phyloP scores from a whole-genome alignment of 2,888 invertebrate species.

The Neocrepidodera transversa region DNA sequence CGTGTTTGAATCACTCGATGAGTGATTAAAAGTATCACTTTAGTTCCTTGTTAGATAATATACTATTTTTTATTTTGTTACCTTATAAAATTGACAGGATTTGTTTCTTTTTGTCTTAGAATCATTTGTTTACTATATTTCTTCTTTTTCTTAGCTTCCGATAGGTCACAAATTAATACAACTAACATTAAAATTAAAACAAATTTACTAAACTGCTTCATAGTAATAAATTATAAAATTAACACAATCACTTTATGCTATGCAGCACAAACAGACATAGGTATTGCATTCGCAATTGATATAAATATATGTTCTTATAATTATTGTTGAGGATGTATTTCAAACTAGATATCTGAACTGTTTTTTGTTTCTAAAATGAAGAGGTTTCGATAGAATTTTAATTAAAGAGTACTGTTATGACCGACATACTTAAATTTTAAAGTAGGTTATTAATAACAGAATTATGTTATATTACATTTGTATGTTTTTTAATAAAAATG shows the following conservation, averaged over 20 bases:
- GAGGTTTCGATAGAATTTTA: conserved; percentile 30
- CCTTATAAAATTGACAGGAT: conserved; percentile 53
- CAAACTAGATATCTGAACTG: conserved; percentile 15
- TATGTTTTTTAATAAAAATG: no score
- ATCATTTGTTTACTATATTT: conserved; percentile 44
- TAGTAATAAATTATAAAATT: conserved; percentile 1
- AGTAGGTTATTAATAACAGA: conserved; percentile 29
- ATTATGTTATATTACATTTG: no score
- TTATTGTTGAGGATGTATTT: conserved; percentile 21
- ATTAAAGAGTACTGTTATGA: conserved; percentile 28
- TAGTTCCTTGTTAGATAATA: no score
- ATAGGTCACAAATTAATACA: conserved; percentile 24
- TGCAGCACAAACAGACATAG: background rate
- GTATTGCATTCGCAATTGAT: background rate
- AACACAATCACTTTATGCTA: background rate
- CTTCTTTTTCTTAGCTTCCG: conserved; percentile 39
- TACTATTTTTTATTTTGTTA: conserved; percentile 35
- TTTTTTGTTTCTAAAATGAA: conserved; percentile 16
- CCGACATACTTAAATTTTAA: background rate
- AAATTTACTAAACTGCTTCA: conserved; percentile 19
- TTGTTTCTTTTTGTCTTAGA: conserved; percentile 51
- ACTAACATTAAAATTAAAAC: conserved; percentile 18
- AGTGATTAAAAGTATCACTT: no score
- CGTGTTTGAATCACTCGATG: no score
- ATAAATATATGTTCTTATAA: conserved; percentile 8